Evolutionary conservation across 2,888 invertebrate genomes (phyloP), one percentile per base, ranked within the genome.

Genomic region (Gastracanthus pulcherrimus): DNA sequence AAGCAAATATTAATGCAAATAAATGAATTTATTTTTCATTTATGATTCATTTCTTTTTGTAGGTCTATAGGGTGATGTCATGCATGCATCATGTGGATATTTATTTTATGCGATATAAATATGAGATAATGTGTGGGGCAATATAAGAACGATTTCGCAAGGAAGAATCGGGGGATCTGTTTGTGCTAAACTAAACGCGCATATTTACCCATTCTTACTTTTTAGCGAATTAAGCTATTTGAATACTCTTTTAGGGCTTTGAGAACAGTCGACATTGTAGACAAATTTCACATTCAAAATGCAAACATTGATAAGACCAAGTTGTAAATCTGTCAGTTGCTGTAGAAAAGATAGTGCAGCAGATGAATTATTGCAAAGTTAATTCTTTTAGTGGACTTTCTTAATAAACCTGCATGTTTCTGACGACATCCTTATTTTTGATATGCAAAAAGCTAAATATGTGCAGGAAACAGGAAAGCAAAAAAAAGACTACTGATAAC

Each of bases 391-490:
- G n/a, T n/a, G n/a, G n/a, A n/a, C n/a, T n/a, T n/a, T n/a, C n/a
- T n/a, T n/a, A n/a, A n/a, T n/a, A n/a, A n/a, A n/a, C n/a, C n/a
- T n/a, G n/a, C n/a, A n/a, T n/a, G n/a, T n/a, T n/a, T n/a, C n/a
- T 55, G 26, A 26, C n/a, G n/a, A 23, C 11, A 26, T 7, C 9
- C 26, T 62, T 34, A 62, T 34, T 62, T 31, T 31, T 31, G 31
- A 62, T 31, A 62, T 3, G 6, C 34, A 5, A 9, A 55, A 55
- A 7, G n/a, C 9, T 55, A 23, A 6, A 19, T 6, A 26, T 19
- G 13, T 26, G 48, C 48, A 69, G 69, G 69, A 26, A 31, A 48
- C 48, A 23, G 69, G 69, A 69, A 69, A 69, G 48, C 16, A 29
- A 69, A 69, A 48, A 62, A 62, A 26, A 2, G 7, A 11, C 19